Conservation (phyloP, 1,140 invertebrate genomes). For the Drosophila tani region DNA sequence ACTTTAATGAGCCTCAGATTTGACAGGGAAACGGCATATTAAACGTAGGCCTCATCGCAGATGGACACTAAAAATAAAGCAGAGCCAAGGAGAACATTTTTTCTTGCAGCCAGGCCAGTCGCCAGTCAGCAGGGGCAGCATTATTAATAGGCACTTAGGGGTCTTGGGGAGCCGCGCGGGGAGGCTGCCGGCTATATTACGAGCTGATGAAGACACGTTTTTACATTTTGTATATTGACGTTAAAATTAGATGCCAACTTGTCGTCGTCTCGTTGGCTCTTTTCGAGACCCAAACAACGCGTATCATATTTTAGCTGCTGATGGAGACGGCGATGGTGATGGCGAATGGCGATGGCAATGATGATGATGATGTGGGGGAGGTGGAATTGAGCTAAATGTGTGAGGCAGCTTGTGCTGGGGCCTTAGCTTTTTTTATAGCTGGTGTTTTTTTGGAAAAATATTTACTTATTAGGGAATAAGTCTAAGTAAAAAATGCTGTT, state of each 20-base stretch:
- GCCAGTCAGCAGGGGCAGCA: constrained; percentile 29
- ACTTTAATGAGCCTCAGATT: constrained; percentile 77
- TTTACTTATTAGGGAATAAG: too few species aligned
- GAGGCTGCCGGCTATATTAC: constrained; percentile 53
- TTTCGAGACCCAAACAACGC: constrained; percentile 59
- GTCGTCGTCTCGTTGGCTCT: constrained; percentile 57
- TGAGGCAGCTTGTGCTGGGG: constrained; percentile 4
- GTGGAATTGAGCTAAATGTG: constrained; percentile 24
- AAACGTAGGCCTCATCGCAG: constrained; percentile 61
- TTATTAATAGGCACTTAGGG: constrained; percentile 80
- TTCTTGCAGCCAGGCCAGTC: constrained; percentile 17
- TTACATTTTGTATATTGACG: constrained; percentile 81
- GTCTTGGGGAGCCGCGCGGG: neutral
- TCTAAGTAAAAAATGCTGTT: too few species aligned
- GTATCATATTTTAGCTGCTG: constrained; percentile 78
- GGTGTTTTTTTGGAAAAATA: too few species aligned
- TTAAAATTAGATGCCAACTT: constrained; percentile 83
- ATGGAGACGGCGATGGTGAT: constrained; percentile 45
- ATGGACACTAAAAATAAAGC: constrained; percentile 77
- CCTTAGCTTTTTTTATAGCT: constrained; percentile 1
- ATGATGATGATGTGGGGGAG: constrained; percentile 49
- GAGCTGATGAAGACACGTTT: constrained; percentile 80
- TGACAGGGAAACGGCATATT: constrained; percentile 79
- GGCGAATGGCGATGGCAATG: constrained; percentile 20
- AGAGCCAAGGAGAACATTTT: constrained; percentile 55